Evolutionary conservation across 2,888 invertebrate genomes (phyloP).

Genomic region (Nephrotoma appendiculata): DNA sequence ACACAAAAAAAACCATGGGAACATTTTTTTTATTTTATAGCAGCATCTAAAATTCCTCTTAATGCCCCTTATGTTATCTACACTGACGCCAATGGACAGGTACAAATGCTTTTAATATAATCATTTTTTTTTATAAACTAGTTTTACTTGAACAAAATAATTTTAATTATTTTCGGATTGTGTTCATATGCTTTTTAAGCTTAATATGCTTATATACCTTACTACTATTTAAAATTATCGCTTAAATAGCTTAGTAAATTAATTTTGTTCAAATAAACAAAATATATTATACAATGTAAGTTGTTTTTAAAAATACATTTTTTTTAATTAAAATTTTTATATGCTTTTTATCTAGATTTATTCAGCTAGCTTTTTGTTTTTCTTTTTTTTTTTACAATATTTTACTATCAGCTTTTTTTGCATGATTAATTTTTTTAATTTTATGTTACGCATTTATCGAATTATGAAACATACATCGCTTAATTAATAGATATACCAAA

Average conservation of each 20-base stretch:
- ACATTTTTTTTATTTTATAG: slow-evolving; percentile 11
- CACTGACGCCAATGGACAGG: slow-evolving; percentile 94
- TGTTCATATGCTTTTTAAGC: background rate
- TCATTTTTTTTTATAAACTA: background rate
- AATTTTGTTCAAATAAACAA: background rate
- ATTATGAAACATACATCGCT: background rate
- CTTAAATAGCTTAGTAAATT: background rate
- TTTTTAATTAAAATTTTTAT: background rate
- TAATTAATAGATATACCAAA: background rate
- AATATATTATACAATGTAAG: background rate
- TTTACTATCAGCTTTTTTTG: background rate
- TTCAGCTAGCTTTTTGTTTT: background rate
- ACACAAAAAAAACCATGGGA: background rate
- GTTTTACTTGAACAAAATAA: background rate
- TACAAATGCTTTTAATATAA: slow-evolving; percentile 29
- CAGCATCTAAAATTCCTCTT: slow-evolving; percentile 53
- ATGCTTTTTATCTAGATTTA: background rate
- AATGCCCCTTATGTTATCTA: slow-evolving; percentile 90
- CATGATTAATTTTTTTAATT: background rate
- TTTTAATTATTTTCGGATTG: background rate
- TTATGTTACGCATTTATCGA: background rate
- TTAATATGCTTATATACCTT: background rate
- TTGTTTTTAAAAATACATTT: background rate
- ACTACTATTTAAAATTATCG: background rate
- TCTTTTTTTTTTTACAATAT: background rate